Conservation (phyloP, 2,797 vertebrate genomes). For the Anisognathus igniventris region DNA sequence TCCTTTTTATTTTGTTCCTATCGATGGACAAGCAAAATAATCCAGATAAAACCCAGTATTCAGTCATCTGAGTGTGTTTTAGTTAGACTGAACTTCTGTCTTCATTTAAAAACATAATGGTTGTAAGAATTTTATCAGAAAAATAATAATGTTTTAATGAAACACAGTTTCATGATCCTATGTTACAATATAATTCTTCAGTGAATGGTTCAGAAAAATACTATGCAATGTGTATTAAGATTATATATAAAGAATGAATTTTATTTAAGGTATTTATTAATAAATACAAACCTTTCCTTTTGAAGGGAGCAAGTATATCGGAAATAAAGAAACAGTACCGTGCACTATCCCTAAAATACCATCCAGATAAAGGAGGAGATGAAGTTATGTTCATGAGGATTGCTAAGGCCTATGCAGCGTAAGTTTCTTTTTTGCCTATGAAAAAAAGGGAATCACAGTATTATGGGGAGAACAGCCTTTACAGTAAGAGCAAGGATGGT, state of each 20-base stretch:
- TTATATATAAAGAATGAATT: not conserved
- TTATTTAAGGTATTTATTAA: not conserved
- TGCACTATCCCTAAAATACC: constrained; percentile 89
- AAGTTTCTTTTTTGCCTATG: constrained; percentile 62
- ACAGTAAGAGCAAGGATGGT: not conserved
- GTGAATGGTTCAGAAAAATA: not conserved
- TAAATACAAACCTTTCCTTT: constrained; percentile 38
- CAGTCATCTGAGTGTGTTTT: not conserved
- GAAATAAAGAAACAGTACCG: constrained; percentile 97
- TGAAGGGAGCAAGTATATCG: constrained; percentile 86
- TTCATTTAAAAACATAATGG: not conserved
- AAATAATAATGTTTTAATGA: not conserved
- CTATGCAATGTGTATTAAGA: not conserved
- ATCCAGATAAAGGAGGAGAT: constrained; percentile 97
- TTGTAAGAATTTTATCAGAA: not conserved
- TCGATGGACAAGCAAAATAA: not conserved
- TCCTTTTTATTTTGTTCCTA: not conserved
- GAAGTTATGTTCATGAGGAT: constrained; percentile 97
- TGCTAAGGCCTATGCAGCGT: constrained; percentile 96
- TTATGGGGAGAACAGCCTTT: not conserved
- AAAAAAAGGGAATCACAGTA: not conserved
- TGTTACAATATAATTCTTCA: not conserved
- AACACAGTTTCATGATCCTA: not conserved
- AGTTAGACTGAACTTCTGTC: not conserved
- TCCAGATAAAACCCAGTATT: not conserved